Evolutionary conservation across 2,797 vertebrate genomes (phyloP).

Genomic region (Urosaurus nigricauda): DNA sequence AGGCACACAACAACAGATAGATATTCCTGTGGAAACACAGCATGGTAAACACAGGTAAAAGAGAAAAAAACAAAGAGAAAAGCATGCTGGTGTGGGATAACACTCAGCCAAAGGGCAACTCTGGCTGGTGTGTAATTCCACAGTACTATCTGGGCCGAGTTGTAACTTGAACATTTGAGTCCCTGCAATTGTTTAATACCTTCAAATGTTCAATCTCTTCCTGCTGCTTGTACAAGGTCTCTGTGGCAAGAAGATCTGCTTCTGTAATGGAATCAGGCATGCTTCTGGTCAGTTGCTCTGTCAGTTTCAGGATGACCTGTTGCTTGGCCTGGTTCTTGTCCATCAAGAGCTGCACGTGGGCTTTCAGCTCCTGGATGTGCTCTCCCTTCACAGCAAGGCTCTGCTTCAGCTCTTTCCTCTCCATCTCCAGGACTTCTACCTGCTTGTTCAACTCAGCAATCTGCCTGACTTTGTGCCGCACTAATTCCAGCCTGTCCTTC

Average conservation of each 20-base stretch:
- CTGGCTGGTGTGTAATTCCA: not conserved
- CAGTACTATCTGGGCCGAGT: not conserved
- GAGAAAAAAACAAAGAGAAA: not conserved
- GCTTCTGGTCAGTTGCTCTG: slow-evolving; percentile 82
- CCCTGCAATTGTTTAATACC: slow-evolving; percentile 92
- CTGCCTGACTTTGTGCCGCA: slow-evolving; percentile 90
- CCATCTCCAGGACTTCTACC: slow-evolving; percentile 78
- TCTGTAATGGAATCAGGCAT: slow-evolving; percentile 55
- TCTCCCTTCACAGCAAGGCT: slow-evolving; percentile 77
- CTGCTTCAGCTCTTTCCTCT: slow-evolving; percentile 79
- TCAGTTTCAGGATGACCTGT: slow-evolving; percentile 89
- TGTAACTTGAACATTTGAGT: slow-evolving; percentile 6
- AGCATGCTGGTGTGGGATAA: not conserved
- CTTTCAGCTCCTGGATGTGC: slow-evolving; percentile 83
- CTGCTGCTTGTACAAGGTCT: slow-evolving; percentile 79
- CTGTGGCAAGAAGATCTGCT: slow-evolving; percentile 55
- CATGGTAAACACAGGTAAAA: not conserved
- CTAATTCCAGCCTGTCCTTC: slow-evolving; percentile 89
- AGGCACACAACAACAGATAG: too few relatives aligned
- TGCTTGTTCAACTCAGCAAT: slow-evolving; percentile 79
- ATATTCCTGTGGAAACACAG: not conserved
- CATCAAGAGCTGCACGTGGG: slow-evolving; percentile 81
- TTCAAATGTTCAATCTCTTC: slow-evolving; percentile 87
- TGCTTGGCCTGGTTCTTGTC: slow-evolving; percentile 91
- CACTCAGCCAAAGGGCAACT: not conserved